Base-by-base conservation (phyloP, 2,113 vertebrate species). In the Miniopterus natalensis region DNA sequence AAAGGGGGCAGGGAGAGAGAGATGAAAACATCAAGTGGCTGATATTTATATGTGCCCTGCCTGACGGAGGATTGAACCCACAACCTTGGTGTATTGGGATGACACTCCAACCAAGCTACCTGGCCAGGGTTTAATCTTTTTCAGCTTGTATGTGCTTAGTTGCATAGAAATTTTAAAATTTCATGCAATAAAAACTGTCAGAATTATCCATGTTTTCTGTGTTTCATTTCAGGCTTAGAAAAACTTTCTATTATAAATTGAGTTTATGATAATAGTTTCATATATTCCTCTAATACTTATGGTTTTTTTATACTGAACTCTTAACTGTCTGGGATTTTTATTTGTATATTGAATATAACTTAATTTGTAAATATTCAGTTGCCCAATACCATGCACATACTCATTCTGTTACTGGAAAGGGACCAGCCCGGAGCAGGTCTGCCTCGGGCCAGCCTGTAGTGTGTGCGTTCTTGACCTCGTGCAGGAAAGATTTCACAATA, bases 251-350 rank as follows among this genome's bases (percentile, higher is more conserved):
- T 20, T 59, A 71, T 90, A 73, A 47, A 61, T 13, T 51, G 73
- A 70, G 8, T 79, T 87, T 70, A 57, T 79, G 45, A 40, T 79
- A 80, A 80, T 66, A 83, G 27, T 83, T 47, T 61, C 31, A 40
- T 49, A 63, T 73, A 80, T 87, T 71, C 42, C 31, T 87, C 17
- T 89, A 40, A 89, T 40, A 94, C 3, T 94, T 57, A 66, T 25
- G 66, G 6, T 70, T 14, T 57, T 81, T 87, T 71, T 78, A 66
- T 65, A 31, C 31, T 70, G 18, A 4, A 20, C 18, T 73, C 27
- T 80, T n/a, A 57, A 94, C 49, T 89, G 31, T 49, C 31, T 68
- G 29, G 57, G 68, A 90, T 88, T 83, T 88, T 47, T 83, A 66
- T 81, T 75, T 55, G 49, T 36, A 61, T 25, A 61, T n/a, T 14